Base-by-base conservation (phyloP, 2,113 vertebrate genomes). In the Rana temporaria region DNA sequence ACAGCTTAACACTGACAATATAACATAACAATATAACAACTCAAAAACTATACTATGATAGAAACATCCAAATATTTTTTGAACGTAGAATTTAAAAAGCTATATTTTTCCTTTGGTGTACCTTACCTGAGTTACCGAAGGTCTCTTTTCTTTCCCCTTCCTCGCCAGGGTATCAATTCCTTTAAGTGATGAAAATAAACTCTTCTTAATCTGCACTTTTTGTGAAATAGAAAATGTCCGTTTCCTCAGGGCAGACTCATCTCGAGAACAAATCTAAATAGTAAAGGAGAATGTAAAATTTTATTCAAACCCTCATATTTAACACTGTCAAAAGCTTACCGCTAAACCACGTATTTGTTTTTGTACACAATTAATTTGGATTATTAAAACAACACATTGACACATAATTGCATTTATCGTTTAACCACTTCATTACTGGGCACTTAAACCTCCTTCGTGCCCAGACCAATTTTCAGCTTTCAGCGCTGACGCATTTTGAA, bases 111-210 rank as follows among this genome's bases (percentile, higher is more conserved):
- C 8, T 11, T 18, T 24, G 3, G 20, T 26, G 34, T 68, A 48
- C 18, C 55, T 67, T 94, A 97, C 98, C 96, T 99, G 97, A 18
- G 94, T 95, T 66, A 92, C 71, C 0, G 96, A 97, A 1, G 96
- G 95, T 18, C 97, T 92, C 80, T 96, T 98, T 64, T 98, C 96
- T 67, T 95, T 95, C 14, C 94, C 93, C 84, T 91, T 96, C 84
- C 94, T 97, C 3, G 96, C 96, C 53, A 99, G 88, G 14, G 96
- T 97, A 88, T 99, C 97, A 82, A 99, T 92, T 69, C 96, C 97
- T 91, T 98, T 99, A 0, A 98, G 91, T 0, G 98, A 99, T 22
- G 97, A 98, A 91, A 99, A 99, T 18, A 99, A 90, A 34, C 98
- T 93, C 89, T 93, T 93, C 90, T 96, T 98, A 82, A 85, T 90